A percentile compares a stretch with the other conserved stretches of the same genome.
Conservation (phyloP, 2,888 invertebrate genomes). For the Mythimna vitellina region DNA sequence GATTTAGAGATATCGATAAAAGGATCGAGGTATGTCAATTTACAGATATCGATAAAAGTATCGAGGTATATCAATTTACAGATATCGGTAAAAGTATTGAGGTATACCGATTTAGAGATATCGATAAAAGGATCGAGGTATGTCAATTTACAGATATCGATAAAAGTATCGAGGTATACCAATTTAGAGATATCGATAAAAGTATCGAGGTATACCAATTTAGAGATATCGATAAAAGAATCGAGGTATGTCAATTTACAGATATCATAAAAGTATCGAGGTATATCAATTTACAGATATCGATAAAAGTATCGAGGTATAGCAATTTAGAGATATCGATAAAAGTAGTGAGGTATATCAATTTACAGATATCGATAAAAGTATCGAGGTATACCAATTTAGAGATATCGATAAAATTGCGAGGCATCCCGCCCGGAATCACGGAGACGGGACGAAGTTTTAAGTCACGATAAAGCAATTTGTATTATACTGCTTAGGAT, state of each 20-base stretch:
- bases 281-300: not conserved
- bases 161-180: constrained; percentile 7
- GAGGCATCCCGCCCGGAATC: constrained; percentile 12
- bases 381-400: too few species aligned
- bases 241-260: not conserved
- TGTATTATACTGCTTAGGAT: constrained; percentile 30
- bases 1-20: too few species aligned
- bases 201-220: too few species aligned
- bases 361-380: not conserved
- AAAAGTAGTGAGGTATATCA: constrained; percentile 7
- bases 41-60: constrained; percentile 4
- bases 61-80: not conserved
- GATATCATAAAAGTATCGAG: constrained; percentile 13
- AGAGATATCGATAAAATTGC: constrained; percentile 1
- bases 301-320: not conserved
- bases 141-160: not conserved
- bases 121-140: constrained; percentile 9
- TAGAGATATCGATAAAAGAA: constrained; percentile 1
- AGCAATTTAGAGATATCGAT: not conserved
- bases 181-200: not conserved
- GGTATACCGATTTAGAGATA: not conserved
- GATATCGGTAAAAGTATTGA: too few species aligned
- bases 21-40: not conserved
- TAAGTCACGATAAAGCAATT: constrained; percentile 44
- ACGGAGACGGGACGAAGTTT: constrained; percentile 26